Evolutionary conservation across 2,888 invertebrate species (phyloP).

Genomic region (Patella ulyssiponensis): DNA sequence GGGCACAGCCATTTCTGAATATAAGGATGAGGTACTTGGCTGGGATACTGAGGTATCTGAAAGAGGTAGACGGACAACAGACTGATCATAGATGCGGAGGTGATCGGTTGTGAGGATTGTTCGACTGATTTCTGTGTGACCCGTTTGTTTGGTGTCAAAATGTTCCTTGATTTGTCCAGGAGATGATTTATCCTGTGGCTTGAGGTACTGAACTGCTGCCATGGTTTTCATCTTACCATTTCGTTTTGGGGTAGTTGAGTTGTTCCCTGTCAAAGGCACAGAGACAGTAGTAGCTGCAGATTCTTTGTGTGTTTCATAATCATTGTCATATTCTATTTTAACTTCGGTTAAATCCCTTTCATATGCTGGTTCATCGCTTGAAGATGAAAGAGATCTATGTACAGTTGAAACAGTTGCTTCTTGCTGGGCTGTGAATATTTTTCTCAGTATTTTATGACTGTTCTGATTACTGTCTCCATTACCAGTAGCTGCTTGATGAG

Average conservation of each 20-base stretch:
- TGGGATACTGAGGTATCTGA: constrained; percentile 25
- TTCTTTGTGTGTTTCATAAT: constrained; percentile 1
- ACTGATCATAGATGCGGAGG: constrained; percentile 22
- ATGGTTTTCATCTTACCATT: constrained; percentile 9
- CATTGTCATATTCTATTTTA: background rate
- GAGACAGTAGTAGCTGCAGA: constrained; percentile 8
- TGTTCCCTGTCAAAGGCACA: constrained; percentile 10
- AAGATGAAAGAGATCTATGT: background rate
- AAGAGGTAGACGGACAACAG: constrained; percentile 24
- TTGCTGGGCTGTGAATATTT: background rate
- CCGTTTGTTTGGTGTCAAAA: constrained; percentile 11
- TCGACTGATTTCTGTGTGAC: constrained; percentile 9
- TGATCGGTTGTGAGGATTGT: constrained; percentile 5
- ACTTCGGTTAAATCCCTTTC: background rate
- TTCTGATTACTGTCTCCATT: constrained; percentile 7
- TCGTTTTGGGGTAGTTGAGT: constrained; percentile 8
- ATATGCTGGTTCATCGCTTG: background rate
- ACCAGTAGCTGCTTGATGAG: constrained; percentile 8
- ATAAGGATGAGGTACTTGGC: constrained; percentile 24
- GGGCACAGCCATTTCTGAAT: constrained; percentile 19
- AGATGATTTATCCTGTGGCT: constrained; percentile 6
- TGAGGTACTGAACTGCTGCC: constrained; percentile 11
- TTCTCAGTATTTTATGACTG: constrained; percentile 11
- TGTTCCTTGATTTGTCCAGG: constrained; percentile 5
- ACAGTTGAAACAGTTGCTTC: background rate